Conservation (phyloP, 2,113 vertebrate species). For the Paedocypris sp. region DNA sequence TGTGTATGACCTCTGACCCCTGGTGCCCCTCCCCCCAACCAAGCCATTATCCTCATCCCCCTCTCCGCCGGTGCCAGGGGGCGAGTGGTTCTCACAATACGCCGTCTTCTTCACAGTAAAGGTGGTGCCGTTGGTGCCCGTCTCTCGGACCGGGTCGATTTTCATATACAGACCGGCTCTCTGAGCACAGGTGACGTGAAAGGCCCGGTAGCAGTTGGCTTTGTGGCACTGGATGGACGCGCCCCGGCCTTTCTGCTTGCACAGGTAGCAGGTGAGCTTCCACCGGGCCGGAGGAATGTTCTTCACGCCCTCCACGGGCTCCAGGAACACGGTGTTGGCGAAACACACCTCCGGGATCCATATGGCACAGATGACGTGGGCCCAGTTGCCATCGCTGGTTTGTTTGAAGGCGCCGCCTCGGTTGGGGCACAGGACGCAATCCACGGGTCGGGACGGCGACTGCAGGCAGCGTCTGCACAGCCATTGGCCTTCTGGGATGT, state of each 20-base stretch:
- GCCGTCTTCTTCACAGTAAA: conserved; percentile 96
- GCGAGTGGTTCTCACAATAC: conserved; percentile 85
- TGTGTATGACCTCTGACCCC: conserved; percentile 61
- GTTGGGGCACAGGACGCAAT: conserved; percentile 94
- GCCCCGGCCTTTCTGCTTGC: conserved; percentile 90
- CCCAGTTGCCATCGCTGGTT: conserved; percentile 91
- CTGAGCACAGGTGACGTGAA: conserved; percentile 94
- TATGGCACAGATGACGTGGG: conserved; percentile 94
- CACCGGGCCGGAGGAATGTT: conserved; percentile 90
- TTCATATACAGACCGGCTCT: conserved; percentile 94
- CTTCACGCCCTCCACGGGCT: conserved; percentile 87
- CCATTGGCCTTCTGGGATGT: conserved; percentile 96
- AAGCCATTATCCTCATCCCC: conserved; percentile 55
- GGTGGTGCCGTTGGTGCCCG: conserved; percentile 79
- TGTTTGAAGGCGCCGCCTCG: conserved; percentile 96
- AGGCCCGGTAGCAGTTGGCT: conserved; percentile 94
- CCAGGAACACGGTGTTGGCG: conserved; percentile 93
- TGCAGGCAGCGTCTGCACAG: conserved; percentile 94
- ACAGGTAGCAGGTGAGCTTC: conserved; percentile 94
- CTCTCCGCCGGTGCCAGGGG: conserved; percentile 55
- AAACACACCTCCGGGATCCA: conserved; percentile 99
- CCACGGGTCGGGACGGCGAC: conserved; percentile 85
- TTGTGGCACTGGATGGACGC: conserved; percentile 97
- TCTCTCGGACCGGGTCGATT: conserved; percentile 91
- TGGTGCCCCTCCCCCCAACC: conserved; percentile 55